Percentiles rank a stretch among this genome's conserved stretches.
Conservation (phyloP, 1,140 invertebrate species). For the Hormaphis cornu region DNA sequence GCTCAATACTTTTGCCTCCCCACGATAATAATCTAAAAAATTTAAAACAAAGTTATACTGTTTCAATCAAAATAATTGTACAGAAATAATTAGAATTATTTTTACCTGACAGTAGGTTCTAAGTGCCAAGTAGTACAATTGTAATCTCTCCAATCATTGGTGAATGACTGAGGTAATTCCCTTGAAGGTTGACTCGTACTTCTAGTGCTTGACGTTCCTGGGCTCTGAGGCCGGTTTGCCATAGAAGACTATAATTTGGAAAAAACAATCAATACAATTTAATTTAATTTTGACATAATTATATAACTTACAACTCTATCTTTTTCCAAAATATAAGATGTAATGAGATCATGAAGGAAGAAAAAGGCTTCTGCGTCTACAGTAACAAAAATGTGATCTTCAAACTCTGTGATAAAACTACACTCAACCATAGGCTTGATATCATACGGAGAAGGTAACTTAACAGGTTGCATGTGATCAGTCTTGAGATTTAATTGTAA, state of each 20-base stretch:
- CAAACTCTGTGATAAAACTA: constrained; percentile 96
- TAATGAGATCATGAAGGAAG: constrained; percentile 93
- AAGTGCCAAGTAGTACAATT: constrained; percentile 95
- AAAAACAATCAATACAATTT: background rate
- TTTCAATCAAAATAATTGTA: background rate
- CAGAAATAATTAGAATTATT: constrained; percentile 10
- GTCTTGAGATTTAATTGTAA: constrained; percentile 88
- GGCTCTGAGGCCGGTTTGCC: constrained; percentile 18
- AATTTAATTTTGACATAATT: background rate
- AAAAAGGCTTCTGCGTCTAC: constrained; percentile 96
- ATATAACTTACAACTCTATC: constrained; percentile 61
- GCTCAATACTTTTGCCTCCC: constrained; percentile 92
- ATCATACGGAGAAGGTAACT: constrained; percentile 47
- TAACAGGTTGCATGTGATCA: constrained; percentile 63
- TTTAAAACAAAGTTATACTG: constrained; percentile 20
- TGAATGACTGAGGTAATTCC: constrained; percentile 45
- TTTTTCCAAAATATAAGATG: constrained; percentile 87
- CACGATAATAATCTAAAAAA: constrained; percentile 70
- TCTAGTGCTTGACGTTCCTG: constrained; percentile 31
- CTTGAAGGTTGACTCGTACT: constrained; percentile 49
- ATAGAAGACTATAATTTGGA: constrained; percentile 17
- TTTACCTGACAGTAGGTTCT: constrained; percentile 87
- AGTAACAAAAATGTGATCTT: constrained; percentile 95
- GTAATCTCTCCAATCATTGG: constrained; percentile 85
- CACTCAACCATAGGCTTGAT: constrained; percentile 84